phyloP scores from a whole-genome alignment of 2,113 vertebrate genomes.

The Phodopus roborovskii region DNA sequence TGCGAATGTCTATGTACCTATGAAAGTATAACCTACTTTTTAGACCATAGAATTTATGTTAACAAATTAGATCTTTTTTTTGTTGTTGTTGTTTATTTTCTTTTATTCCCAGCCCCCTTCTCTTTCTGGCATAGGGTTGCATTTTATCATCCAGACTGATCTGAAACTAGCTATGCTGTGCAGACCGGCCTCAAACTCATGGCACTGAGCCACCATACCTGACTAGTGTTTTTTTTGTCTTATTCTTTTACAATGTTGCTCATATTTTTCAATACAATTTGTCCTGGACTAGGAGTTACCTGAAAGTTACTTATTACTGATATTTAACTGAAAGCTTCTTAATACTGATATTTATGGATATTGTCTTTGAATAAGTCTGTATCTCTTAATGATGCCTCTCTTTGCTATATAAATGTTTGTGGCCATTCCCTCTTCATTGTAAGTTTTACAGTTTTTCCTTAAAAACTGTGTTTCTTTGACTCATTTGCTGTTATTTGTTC shows the following conservation, averaged over 20 bases:
- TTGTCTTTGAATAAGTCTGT: conserved; percentile 27
- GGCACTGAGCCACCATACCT: neutral
- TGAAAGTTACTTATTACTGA: neutral
- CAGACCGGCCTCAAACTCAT: neutral
- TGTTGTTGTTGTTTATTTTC: neutral
- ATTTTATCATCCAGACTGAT: neutral
- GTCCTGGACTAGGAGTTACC: neutral
- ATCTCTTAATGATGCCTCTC: neutral
- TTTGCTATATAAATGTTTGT: conserved; percentile 10
- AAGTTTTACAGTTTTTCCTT: neutral
- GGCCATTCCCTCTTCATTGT: neutral
- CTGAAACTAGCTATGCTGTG: neutral
- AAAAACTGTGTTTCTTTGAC: neutral
- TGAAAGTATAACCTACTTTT: neutral
- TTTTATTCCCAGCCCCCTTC: neutral
- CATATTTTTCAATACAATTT: neutral
- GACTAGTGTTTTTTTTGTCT: neutral
- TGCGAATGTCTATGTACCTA: neutral
- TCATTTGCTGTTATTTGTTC: neutral
- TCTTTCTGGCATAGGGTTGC: too few relatives aligned
- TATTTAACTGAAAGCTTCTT: neutral
- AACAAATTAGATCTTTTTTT: neutral
- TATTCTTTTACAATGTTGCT: neutral
- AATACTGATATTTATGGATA: neutral
- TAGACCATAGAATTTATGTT: neutral